Conservation (phyloP, 2,113 vertebrate genomes). For the Microcebus ravelobensis region DNA sequence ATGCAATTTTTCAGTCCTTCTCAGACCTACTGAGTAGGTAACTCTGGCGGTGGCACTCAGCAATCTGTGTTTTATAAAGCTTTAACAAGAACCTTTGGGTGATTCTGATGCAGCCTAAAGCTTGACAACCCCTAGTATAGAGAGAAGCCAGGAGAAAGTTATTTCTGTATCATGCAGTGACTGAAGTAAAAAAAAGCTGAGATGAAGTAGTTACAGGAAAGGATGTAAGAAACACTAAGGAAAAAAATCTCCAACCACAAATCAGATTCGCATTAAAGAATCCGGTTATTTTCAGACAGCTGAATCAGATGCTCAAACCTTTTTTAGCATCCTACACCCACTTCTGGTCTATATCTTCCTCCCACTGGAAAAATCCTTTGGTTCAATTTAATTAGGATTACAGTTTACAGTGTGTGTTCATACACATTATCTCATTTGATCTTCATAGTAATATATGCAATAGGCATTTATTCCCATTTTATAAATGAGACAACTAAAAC, state of each 20-base stretch:
- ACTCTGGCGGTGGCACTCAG: background rate
- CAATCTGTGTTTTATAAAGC: background rate
- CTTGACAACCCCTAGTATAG: background rate
- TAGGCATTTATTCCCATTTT: background rate
- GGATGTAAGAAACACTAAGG: background rate
- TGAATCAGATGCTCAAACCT: slow-evolving; percentile 23
- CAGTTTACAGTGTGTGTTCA: slow-evolving; percentile 22
- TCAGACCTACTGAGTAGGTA: background rate
- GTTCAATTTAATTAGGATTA: slow-evolving; percentile 4
- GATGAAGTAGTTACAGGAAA: background rate
- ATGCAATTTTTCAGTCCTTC: background rate
- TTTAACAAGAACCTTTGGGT: background rate
- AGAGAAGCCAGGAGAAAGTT: background rate
- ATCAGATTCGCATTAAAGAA: background rate
- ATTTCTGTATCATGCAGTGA: background rate
- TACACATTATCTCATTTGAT: background rate
- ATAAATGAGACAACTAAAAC: background rate
- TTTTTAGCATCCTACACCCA: slow-evolving; percentile 10
- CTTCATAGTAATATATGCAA: background rate
- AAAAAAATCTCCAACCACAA: background rate
- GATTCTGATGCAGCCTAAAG: background rate
- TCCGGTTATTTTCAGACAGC: slow-evolving; percentile 14
- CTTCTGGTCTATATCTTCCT: background rate
- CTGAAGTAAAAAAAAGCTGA: background rate
- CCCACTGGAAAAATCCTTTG: background rate